Evolutionary conservation across 2,888 invertebrate genomes (phyloP).

Genomic region (Drosophila longiperda): DNA sequence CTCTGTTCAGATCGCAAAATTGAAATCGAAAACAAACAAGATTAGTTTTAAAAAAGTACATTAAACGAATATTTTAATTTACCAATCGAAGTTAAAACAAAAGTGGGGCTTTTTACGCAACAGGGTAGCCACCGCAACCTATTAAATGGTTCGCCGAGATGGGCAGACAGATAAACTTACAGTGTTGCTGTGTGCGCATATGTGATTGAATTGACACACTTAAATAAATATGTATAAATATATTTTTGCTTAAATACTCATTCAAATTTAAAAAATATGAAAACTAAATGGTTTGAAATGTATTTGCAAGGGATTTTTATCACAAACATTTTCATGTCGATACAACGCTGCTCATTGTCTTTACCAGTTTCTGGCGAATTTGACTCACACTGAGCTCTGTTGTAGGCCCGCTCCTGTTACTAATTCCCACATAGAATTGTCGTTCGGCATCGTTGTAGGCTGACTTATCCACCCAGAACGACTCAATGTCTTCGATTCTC

Average conservation of each 20-base stretch:
- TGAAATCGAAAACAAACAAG: constrained; percentile 3
- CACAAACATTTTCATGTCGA: neutral
- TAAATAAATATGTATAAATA: neutral
- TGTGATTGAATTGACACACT: neutral
- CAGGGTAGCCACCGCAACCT: constrained; percentile 57
- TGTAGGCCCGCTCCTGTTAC: neutral
- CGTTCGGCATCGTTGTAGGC: constrained; percentile 49
- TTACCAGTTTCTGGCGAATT: constrained; percentile 6
- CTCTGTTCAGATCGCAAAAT: constrained; percentile 13
- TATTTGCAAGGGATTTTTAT: neutral
- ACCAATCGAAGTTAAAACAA: constrained; percentile 9
- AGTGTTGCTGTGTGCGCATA: constrained; percentile 1
- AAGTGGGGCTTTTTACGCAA: constrained; percentile 10
- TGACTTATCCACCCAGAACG: constrained; percentile 56
- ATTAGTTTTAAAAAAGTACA: constrained; percentile 1
- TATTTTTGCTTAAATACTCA: constrained; percentile 1
- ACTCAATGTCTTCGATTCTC: constrained; percentile 43
- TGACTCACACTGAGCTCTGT: constrained; percentile 31
- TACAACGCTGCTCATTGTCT: neutral
- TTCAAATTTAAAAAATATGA: neutral
- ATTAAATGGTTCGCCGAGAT: constrained; percentile 20
- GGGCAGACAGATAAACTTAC: neutral
- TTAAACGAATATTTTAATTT: constrained; percentile 1
- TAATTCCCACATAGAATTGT: constrained; percentile 38
- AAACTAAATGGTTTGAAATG: neutral